Percentiles rank a stretch among this genome's conserved stretches.
Evolutionary conservation across 2,888 invertebrate genomes (phyloP).

Genomic region (Andrena marginata): DNA sequence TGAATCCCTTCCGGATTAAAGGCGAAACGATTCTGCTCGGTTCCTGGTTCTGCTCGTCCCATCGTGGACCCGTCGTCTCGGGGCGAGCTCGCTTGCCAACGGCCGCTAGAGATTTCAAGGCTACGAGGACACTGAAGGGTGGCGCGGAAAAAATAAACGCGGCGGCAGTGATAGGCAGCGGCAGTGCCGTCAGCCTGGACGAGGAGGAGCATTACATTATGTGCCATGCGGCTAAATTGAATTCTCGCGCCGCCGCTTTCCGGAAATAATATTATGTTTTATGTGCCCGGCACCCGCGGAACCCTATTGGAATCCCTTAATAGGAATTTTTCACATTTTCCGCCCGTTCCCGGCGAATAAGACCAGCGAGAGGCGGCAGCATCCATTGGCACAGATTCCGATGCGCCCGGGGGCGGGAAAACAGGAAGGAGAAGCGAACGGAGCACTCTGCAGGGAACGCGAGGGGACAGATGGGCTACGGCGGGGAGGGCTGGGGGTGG

Average conservation of each 20-base stretch:
- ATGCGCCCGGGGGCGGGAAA: constrained; percentile 67
- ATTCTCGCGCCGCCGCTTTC: constrained; percentile 80
- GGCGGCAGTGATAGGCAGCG: neutral
- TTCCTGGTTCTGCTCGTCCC: neutral
- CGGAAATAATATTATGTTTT: constrained; percentile 84
- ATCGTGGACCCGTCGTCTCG: neutral
- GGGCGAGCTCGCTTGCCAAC: neutral
- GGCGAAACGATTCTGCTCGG: constrained; percentile 50
- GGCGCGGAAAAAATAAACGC: neutral
- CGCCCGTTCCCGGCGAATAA: constrained; percentile 79
- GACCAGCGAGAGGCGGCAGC: constrained; percentile 75
- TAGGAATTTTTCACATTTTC: constrained; percentile 84
- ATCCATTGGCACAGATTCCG: constrained; percentile 80
- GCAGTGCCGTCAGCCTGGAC: constrained; percentile 2
- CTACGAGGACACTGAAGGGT: constrained; percentile 14
- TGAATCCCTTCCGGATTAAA: constrained; percentile 71
- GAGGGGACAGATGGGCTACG: constrained; percentile 48
- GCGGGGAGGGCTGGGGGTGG: too few species aligned
- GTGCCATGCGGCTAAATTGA: constrained; percentile 77
- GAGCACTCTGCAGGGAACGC: constrained; percentile 7
- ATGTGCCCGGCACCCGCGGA: constrained; percentile 78
- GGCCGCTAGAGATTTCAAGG: constrained; percentile 7
- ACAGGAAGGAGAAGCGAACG: constrained; percentile 55
- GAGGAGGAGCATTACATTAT: constrained; percentile 69
- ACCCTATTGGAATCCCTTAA: constrained; percentile 82